phyloP scores from a whole-genome alignment of 2,113 vertebrate genomes.

The Lethenteron camtschaticum region DNA sequence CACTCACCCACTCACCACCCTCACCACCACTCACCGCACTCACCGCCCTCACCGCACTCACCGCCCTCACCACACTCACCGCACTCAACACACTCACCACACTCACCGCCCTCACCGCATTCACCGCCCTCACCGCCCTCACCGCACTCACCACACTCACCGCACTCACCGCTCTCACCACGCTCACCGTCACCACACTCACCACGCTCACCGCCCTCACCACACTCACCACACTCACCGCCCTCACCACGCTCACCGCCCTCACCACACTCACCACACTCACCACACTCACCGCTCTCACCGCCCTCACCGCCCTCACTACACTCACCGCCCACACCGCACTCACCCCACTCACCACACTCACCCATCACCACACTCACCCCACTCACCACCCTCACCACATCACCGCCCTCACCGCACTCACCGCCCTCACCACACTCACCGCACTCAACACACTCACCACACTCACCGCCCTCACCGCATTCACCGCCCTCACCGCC shows the following conservation, averaged over 20 bases:
- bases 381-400: too few relatives aligned
- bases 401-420: background rate
- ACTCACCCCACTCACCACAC: background rate
- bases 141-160: conserved; percentile 24
- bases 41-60: conserved; percentile 29
- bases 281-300: conserved; percentile 55
- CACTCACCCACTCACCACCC: conserved; percentile 72
- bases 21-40: conserved; percentile 36
- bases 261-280: conserved; percentile 12
- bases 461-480: conserved; percentile 54
- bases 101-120: conserved; percentile 70
- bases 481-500: conserved; percentile 76
- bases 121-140: too few relatives aligned
- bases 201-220: conserved; percentile 11
- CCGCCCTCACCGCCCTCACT: too few relatives aligned
- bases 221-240: conserved; percentile 29
- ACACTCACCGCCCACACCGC: background rate
- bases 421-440: background rate
- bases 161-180: conserved; percentile 60
- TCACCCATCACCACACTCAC: conserved; percentile 36
- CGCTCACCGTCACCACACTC: conserved; percentile 30
- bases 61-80: too few relatives aligned
- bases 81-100: conserved; percentile 63
- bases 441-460: too few relatives aligned
- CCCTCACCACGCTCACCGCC: conserved; percentile 35